A percentile compares a stretch with the other conserved stretches of the same genome.
Evolutionary conservation across 1,140 invertebrate genomes (phyloP).

Genomic region (Pseudomyrmex sp.): DNA sequence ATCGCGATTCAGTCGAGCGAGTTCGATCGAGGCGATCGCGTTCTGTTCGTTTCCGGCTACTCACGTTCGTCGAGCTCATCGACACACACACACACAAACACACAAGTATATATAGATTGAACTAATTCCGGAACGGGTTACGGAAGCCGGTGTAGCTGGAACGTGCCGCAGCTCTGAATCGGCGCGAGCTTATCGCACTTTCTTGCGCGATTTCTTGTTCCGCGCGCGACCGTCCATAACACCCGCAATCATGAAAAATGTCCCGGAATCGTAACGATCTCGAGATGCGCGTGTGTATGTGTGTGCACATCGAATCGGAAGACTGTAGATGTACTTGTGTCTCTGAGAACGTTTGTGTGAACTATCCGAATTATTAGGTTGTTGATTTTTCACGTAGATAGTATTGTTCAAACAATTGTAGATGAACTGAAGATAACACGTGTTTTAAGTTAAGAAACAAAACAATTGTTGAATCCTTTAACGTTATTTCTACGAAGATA

Average conservation of each 20-base stretch:
- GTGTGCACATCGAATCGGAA: background rate
- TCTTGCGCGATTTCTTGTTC: constrained; percentile 69
- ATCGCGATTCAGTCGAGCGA: constrained; percentile 41
- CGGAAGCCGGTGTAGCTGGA: constrained; percentile 57
- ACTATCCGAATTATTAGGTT: background rate
- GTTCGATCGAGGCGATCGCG: constrained; percentile 57
- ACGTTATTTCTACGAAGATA: no score
- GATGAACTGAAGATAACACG: no score
- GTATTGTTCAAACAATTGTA: no score
- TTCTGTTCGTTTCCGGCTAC: constrained; percentile 28
- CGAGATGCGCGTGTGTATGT: constrained; percentile 6
- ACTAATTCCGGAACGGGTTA: constrained; percentile 53
- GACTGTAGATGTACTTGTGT: constrained; percentile 1
- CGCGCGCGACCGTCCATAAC: constrained; percentile 26
- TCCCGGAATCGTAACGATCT: constrained; percentile 47
- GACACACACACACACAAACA: constrained; percentile 3
- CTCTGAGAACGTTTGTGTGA: background rate
- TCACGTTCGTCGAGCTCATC: constrained; percentile 33
- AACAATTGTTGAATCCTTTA: no score
- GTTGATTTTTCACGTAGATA: background rate
- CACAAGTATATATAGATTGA: constrained; percentile 35
- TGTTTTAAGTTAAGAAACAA: no score
- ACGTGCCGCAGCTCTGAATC: constrained; percentile 51
- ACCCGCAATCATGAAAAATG: constrained; percentile 43
- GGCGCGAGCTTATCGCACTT: constrained; percentile 65